Base-by-base conservation (phyloP, 2,113 vertebrate species). In the Myrmecobius fasciatus region DNA sequence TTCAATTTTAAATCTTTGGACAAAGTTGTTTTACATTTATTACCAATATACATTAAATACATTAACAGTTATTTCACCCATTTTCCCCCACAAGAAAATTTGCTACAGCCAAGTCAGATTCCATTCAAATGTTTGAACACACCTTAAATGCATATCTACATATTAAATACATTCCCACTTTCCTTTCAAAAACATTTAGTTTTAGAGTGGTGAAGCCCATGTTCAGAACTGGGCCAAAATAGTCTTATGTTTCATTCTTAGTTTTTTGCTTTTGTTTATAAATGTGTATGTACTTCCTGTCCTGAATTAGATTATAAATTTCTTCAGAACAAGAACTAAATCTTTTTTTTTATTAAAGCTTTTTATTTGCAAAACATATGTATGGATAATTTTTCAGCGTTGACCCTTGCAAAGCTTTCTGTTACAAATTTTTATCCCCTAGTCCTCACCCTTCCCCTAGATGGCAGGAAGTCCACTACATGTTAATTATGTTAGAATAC, bases 231-330 rank as follows among this genome's bases (percentile, higher is more conserved):
- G 36, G 36, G 6, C 17, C 36, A 22, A n/a, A 75, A 75, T 36
- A 75, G 67, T n/a, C 3, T 6, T 36, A 75, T 1, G 8, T 5
- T 75, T n/a, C 67, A 67, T 36, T 67, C 31, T 67, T 36, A 67
- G 60, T 36, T 67, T 67, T 28, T 67, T 67, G 60, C 36, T 67
- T 67, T 67, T 67, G 31, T n/a, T 67, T n/a, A 9, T 67, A 67
- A 67, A n/a, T n/a, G 14, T 67, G 14, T 6, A 36, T 17, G 36
- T n/a, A 14, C 0, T 91, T 54, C 91, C 91, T 52, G 12, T 97
- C 22, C 56, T 25, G 22, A 91, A 22, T 48, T 92, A 48, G 49
- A 96, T 94, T 91, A 47, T 95, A 89, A 94, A 31, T 93, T 96
- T 96, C 26, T 91, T 95, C 1, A 93, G 92, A 60, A 92, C 20